phyloP scores from a whole-genome alignment of 2,113 vertebrate species.

The Leptocoma aspasia region DNA sequence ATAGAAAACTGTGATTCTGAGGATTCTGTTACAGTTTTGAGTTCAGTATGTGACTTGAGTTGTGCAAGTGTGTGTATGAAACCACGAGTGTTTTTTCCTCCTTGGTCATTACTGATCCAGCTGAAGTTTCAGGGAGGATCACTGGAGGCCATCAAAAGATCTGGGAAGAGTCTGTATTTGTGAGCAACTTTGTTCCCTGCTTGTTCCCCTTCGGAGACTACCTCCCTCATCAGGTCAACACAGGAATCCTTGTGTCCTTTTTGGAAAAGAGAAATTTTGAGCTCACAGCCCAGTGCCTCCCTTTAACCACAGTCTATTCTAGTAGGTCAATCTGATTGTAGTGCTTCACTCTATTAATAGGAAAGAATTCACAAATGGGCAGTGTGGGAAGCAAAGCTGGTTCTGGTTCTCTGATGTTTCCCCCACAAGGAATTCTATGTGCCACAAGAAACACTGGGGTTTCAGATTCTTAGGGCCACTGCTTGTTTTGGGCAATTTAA shows the following conservation, averaged over 20 bases:
- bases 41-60: accelerated
- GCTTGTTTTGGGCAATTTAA: background rate
- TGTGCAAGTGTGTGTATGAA: background rate
- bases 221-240: background rate
- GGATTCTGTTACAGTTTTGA: background rate
- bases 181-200: background rate
- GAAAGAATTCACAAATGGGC: constrained; percentile 8
- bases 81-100: background rate
- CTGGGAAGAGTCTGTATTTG: background rate
- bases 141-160: background rate
- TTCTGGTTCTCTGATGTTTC: background rate
- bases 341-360: constrained; percentile 10
- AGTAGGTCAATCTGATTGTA: background rate
- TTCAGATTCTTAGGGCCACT: background rate
- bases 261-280: background rate
- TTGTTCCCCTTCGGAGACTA: background rate
- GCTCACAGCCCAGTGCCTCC: background rate
- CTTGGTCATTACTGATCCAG: background rate
- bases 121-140: background rate
- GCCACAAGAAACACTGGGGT: background rate
- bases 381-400: constrained; percentile 3
- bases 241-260: background rate
- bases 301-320: background rate
- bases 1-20: background rate
- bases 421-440: background rate